Evolutionary conservation across 2,797 vertebrate species (phyloP), one percentile per base, ranked within the genome.

Genomic region (Lemur catta): DNA sequence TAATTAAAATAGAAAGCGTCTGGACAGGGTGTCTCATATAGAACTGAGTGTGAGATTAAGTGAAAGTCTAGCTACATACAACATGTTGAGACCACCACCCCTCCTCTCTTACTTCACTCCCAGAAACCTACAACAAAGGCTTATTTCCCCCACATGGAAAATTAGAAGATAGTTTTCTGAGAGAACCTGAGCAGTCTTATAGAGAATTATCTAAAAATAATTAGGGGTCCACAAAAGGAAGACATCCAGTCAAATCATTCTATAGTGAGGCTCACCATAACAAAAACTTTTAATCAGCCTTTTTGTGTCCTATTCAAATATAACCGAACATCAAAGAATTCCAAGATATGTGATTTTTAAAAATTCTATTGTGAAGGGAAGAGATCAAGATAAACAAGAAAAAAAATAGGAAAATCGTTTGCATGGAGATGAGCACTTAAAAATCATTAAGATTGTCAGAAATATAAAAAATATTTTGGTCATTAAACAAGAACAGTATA

Each of bases 141-240:
- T 93, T 84, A 10, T 55, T 80, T 35, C 8, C 33, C 22, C 46
- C 6, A 86, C n/a, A 46, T 35, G 33, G 33, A 85, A 92, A 30
- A 57, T 5, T 89, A 24, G 7, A 89, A 89, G 33, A 87, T 87
- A 67, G 52, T 74, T 93, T 93, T 87, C 38, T 67, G 52, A 67
- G 26, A 94, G 15, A 93, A 88, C 79, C 22, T 84, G 12, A 91
- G 18, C 41, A 94, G 3, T 4, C 7, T 72, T 87, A 79, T 28
- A 76, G 18, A 80, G 85, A 93, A 57, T 48, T 65, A 65, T 69
- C n/a, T 76, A 48, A 91, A 94, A 69, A 93, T 74, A 92, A 57
- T 74, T 79, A 84, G 18, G 20, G n/a, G 28, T 84, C 79, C 72
- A 94, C 43, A n/a, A 72, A 82, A 57, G 35, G 38, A 92, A 84